Percentiles rank a stretch among this genome's conserved stretches.
These are phyloP conservation scores for Epizoanthus scotinus DNA, from an alignment of 92 coral and sea anemone genomes.

Conservation along the genomic window DNA sequence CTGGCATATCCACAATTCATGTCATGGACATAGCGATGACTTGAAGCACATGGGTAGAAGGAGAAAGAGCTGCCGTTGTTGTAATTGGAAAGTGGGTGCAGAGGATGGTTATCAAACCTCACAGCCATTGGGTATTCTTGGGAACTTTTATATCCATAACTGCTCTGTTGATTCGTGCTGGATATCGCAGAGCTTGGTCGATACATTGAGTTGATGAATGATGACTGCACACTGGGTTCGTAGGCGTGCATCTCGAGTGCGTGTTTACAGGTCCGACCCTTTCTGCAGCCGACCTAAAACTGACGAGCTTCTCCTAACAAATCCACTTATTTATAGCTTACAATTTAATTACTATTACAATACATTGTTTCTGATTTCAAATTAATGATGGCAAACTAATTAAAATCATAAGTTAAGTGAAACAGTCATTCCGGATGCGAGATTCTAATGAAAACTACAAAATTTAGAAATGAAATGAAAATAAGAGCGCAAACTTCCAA, in stretches of 20 bases:
- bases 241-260: conserved; percentile 76
- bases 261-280: conserved; percentile 7
- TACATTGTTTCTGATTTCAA: conserved; percentile 84
- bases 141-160: conserved; percentile 65
- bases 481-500: conserved; percentile 35
- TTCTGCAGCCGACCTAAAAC: conserved; percentile 12
- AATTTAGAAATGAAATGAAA: conserved; percentile 58
- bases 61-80: conserved; percentile 72
- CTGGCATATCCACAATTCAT: conserved; percentile 86
- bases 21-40: conserved; percentile 89
- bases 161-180: conserved; percentile 58
- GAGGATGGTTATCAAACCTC: conserved; percentile 81
- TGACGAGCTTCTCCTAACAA: conserved; percentile 47
- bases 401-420: conserved; percentile 69
- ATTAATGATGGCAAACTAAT: conserved; percentile 86
- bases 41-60: conserved; percentile 83
- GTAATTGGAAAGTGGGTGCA: conserved; percentile 78
- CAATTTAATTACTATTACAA: conserved; percentile 85
- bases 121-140: conserved; percentile 90
- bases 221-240: conserved; percentile 67
- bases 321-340: conserved; percentile 86
- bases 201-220: conserved; percentile 86
- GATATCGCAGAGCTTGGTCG: conserved; percentile 70
- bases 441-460: conserved; percentile 50
- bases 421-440: conserved; percentile 73